Conservation (phyloP, 1,140 invertebrate species). For the Leucophenga varia region DNA sequence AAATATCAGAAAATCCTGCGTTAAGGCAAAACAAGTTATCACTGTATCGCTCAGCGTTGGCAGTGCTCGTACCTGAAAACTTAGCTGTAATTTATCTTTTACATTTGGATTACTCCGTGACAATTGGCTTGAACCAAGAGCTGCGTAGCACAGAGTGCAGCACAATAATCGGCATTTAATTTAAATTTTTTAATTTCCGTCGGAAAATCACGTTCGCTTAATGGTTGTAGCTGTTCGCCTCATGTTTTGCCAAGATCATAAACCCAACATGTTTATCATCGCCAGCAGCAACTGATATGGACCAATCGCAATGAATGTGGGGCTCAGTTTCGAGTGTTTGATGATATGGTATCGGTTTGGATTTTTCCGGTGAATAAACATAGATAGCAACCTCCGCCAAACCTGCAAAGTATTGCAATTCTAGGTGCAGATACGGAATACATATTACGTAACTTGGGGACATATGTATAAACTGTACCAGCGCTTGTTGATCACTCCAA, state of each 20-base stretch:
- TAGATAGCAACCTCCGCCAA: slow-evolving; percentile 83
- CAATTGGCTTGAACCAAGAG: slow-evolving; percentile 79
- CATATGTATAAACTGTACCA: slow-evolving; percentile 82
- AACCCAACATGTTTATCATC: slow-evolving; percentile 94
- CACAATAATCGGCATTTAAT: slow-evolving; percentile 83
- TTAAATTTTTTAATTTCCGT: slow-evolving; percentile 74
- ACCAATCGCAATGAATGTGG: slow-evolving; percentile 81
- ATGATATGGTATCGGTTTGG: slow-evolving; percentile 41
- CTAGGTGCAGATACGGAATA: slow-evolving; percentile 71
- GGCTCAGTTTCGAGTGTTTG: slow-evolving; percentile 76
- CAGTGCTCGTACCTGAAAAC: slow-evolving; percentile 81
- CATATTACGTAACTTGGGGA: slow-evolving; percentile 84
- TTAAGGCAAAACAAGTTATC: slow-evolving; percentile 84
- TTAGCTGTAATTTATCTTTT: slow-evolving; percentile 76
- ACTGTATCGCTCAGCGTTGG: slow-evolving; percentile 66
- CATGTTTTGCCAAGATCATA: slow-evolving; percentile 69
- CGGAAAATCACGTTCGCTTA: slow-evolving; percentile 79
- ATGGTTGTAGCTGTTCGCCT: slow-evolving; percentile 58
- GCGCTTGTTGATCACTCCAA: slow-evolving; percentile 76
- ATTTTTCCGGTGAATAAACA: slow-evolving; percentile 67
- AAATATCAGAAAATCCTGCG: slow-evolving; percentile 91
- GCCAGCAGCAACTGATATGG: slow-evolving; percentile 80
- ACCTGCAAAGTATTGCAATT: slow-evolving; percentile 86
- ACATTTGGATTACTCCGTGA: slow-evolving; percentile 45
- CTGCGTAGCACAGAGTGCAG: slow-evolving; percentile 83